phyloP scores from a whole-genome alignment of 2,888 invertebrate species.

The Loripinus fragilis region DNA sequence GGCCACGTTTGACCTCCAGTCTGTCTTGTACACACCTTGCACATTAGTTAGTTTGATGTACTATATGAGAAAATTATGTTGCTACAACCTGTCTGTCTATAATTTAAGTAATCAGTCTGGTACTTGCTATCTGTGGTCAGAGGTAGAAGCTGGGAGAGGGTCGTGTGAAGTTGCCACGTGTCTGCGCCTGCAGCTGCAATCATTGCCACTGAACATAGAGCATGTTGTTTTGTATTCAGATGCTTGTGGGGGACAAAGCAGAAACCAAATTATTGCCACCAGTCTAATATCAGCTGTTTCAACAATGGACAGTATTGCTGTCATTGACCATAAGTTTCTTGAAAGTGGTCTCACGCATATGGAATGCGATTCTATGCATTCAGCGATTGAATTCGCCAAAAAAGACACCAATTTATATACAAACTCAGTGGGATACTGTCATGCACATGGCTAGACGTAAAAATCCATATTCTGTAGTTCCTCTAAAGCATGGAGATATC shows the following conservation, averaged over 20 bases:
- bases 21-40: conserved; percentile 22
- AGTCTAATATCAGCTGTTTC: conserved; percentile 34
- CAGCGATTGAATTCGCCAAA: conserved; percentile 41
- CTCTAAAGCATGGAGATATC: conserved; percentile 30
- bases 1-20: conserved; percentile 18
- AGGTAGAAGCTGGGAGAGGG: conserved; percentile 31
- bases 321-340: conserved; percentile 31
- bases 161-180: conserved; percentile 46
- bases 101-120: conserved; percentile 15
- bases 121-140: conserved; percentile 40
- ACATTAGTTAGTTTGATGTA: conserved; percentile 18
- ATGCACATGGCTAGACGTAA: conserved; percentile 35
- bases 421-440: conserved; percentile 41
- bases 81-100: conserved; percentile 48
- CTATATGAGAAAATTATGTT: conserved; percentile 39
- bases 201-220: conserved; percentile 14
- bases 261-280: conserved; percentile 39
- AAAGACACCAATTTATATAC: conserved; percentile 35
- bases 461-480: conserved; percentile 33
- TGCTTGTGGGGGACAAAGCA: conserved; percentile 39
- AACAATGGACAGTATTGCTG: conserved; percentile 17
- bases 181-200: conserved; percentile 24
- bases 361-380: neutral
- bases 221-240: conserved; percentile 51
- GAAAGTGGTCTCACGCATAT: neutral